Evolutionary conservation across 92 coral and sea anemone genomes (phyloP).

Genomic region (Phenganax stokvisi): DNA sequence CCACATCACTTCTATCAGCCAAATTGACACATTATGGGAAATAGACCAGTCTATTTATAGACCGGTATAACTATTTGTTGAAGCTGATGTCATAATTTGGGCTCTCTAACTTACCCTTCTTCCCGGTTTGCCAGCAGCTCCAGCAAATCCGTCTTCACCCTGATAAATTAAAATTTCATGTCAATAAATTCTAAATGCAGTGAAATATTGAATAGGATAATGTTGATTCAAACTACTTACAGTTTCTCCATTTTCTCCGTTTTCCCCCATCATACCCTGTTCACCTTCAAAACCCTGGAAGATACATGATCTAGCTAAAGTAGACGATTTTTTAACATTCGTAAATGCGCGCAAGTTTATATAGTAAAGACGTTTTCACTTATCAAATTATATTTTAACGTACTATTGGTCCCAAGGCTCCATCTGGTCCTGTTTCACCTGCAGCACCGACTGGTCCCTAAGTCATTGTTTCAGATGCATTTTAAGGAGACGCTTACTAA

Average conservation of each 20-base stretch:
- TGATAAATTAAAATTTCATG: not conserved
- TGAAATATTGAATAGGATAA: not conserved
- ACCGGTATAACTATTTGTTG: too few species aligned
- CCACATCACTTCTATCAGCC: not conserved
- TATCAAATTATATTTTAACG: not conserved
- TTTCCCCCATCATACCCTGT: not conserved
- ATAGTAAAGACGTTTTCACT: not conserved
- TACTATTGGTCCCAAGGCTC: not conserved
- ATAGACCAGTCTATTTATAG: too few species aligned
- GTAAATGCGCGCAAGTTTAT: too few species aligned
- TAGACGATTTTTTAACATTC: too few species aligned
- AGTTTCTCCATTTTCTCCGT: not conserved
- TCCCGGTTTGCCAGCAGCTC: not conserved
- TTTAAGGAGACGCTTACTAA: too few species aligned
- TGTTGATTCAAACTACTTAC: not conserved
- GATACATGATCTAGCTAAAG: not conserved
- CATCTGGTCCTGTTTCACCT: conserved; percentile 6
- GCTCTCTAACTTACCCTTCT: not conserved
- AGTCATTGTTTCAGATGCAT: not conserved
- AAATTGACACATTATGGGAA: too few species aligned
- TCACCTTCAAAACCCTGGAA: conserved; percentile 7
- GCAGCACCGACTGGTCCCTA: conserved; percentile 15
- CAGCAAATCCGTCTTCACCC: not conserved
- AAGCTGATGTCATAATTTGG: too few species aligned
- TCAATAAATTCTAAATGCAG: too few species aligned